Evolutionary conservation across 1,140 invertebrate genomes (phyloP), one percentile per base, ranked within the genome.

Genomic region (Metaphire vulgaris): DNA sequence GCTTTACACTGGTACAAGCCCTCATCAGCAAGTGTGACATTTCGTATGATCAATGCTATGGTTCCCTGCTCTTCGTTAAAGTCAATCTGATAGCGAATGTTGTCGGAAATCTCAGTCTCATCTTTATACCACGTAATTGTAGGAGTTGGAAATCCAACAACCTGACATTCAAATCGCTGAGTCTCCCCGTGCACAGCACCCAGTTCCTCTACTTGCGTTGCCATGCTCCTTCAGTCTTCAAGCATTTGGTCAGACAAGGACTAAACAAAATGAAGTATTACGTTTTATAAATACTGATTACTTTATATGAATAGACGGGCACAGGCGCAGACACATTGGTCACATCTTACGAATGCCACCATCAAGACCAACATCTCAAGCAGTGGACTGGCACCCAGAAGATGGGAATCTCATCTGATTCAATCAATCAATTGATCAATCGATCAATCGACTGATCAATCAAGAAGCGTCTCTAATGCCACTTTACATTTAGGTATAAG

Each of bases 161-260:
- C 84, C 33, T 82, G 80, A 74, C 83, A 85, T 74, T 85, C 83
- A 74, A 85, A 83, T 33, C 80, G 80, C 75, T 84, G 82, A 32
- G 80, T 80, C 26, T 79, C 81, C 0, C 83, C 83, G 33, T 83
- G 72, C 16, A 79, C 76, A 12, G 82, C 81, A 56, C 41, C 41
- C 6, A 56, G 41, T 21, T 56, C 41, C 6, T 56, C 41, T 12
- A 56, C 41, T 12, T 21, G 41, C 41, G 6, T 6, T 56, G 41
- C 6, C 41, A 56, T 56, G 6, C 6, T 56, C 41, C 21, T 21
- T 56, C 41, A 12, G 6, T 56, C 6, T 21, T 56, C 6, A 6
- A 56, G 6, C 6, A 12, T 56, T 56, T 21, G 6, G 21, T 56
- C 41, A 56, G 21, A 56, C 41, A 56, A 56, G 41, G 41, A 21